A percentile compares a stretch with the other conserved stretches of the same genome.
These are phyloP conservation scores for Tubulanus polymorphus DNA, from an alignment of 2,888 invertebrate genomes.

Conservation along the genomic window DNA sequence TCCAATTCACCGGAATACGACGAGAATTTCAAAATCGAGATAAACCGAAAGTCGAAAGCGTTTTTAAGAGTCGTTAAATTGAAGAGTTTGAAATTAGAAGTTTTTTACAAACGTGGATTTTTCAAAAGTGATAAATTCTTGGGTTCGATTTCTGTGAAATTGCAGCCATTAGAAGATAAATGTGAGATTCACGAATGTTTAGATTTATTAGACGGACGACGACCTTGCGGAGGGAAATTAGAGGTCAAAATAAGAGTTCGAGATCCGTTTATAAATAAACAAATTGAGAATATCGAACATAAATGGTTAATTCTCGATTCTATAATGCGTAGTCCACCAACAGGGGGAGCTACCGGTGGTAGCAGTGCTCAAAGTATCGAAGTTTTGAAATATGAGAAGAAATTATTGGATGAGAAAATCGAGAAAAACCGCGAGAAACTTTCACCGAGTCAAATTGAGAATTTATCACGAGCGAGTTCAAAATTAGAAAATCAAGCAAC, in stretches of 20 bases:
- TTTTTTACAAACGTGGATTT: slow-evolving; percentile 91
- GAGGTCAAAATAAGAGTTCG: slow-evolving; percentile 83
- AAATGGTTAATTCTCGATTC: slow-evolving; percentile 89
- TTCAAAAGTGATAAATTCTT: slow-evolving; percentile 81
- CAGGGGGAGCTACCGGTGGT: too few relatives aligned
- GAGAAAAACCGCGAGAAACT: too few relatives aligned
- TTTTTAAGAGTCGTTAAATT: slow-evolving; percentile 84
- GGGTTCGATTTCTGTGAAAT: slow-evolving; percentile 77
- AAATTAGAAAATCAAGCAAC: too few relatives aligned
- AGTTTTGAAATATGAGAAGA: slow-evolving; percentile 48
- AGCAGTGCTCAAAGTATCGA: too few relatives aligned
- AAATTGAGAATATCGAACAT: slow-evolving; percentile 82
- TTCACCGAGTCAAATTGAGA: too few relatives aligned
- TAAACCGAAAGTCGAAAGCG: slow-evolving; percentile 73
- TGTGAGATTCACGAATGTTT: slow-evolving; percentile 88
- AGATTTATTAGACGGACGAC: slow-evolving; percentile 89
- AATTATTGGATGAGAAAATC: slow-evolving; percentile 48
- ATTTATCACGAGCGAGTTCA: too few relatives aligned
- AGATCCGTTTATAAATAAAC: slow-evolving; percentile 81
- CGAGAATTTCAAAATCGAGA: slow-evolving; percentile 71
- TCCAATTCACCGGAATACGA: slow-evolving; percentile 77
- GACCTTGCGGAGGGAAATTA: slow-evolving; percentile 80
- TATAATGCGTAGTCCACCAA: too few relatives aligned
- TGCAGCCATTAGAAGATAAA: slow-evolving; percentile 82
- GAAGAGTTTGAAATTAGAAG: slow-evolving; percentile 83